phyloP scores from a whole-genome alignment of 2,797 vertebrate species.

The Vespertilio murinus region DNA sequence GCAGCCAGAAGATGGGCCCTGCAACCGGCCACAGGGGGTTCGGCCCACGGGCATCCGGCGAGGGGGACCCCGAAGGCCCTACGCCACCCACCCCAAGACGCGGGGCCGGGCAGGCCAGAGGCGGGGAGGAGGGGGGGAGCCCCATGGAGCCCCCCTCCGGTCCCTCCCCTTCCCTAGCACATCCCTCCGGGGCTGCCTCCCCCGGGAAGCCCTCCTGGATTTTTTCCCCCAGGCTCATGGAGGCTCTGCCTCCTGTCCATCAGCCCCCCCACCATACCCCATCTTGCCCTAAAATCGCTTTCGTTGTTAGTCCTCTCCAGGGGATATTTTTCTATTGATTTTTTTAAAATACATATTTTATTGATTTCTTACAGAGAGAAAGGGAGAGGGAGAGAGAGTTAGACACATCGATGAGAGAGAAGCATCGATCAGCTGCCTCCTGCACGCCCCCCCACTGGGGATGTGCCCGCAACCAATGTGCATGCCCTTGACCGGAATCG shows the following conservation, averaged over 20 bases:
- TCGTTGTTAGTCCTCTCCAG: too few species aligned
- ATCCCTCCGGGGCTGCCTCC: neutral
- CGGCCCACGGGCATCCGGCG: neutral
- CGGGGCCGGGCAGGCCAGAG: neutral
- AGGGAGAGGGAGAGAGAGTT: too few species aligned
- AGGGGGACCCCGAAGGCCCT: neutral
- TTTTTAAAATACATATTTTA: too few species aligned
- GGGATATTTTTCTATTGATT: too few species aligned
- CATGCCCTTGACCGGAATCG: too few species aligned
- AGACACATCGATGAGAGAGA: too few species aligned
- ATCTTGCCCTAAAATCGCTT: neutral
- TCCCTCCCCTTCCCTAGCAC: neutral
- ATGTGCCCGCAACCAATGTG: too few species aligned
- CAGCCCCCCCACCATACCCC: neutral
- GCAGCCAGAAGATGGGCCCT: conserved; percentile 90
- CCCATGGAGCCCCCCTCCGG: neutral
- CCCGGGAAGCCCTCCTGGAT: neutral
- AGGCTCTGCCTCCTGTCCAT: neutral
- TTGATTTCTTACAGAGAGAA: too few species aligned
- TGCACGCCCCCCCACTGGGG: too few species aligned
- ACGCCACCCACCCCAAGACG: neutral
- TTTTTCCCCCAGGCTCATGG: neutral
- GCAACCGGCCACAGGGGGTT: neutral
- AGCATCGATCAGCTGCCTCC: too few species aligned
- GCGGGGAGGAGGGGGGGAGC: too few species aligned